Evolutionary conservation across 2,797 vertebrate species (phyloP).

Genomic region (Anisognathus igniventris): DNA sequence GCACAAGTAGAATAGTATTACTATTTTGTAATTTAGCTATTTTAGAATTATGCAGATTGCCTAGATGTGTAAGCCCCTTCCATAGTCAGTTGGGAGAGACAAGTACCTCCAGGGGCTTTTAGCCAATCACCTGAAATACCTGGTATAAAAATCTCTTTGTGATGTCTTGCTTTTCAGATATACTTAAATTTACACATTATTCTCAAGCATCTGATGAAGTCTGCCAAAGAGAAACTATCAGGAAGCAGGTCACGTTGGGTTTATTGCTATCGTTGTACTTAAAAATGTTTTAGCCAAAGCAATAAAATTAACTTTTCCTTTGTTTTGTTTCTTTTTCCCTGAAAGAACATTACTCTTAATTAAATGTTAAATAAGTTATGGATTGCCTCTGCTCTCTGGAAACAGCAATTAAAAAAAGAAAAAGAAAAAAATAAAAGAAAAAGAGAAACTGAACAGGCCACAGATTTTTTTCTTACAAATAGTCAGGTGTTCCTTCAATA

Average conservation of each 20-base stretch:
- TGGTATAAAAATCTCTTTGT: not conserved
- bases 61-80: not conserved
- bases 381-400: not conserved
- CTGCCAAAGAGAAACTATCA: not conserved
- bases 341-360: not conserved
- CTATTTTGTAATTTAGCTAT: not conserved
- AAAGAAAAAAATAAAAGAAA: rapidly evolving
- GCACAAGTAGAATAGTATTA: not conserved
- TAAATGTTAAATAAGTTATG: not conserved
- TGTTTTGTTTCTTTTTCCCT: not conserved
- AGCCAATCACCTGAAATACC: not conserved
- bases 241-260: rapidly evolving
- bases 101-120: not conserved
- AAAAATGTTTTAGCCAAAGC: not conserved
- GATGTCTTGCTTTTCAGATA: not conserved
- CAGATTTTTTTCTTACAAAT: not conserved
- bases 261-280: not conserved
- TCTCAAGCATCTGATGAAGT: not conserved
- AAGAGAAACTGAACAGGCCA: not conserved
- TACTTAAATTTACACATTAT: not conserved
- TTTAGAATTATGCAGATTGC: not conserved
- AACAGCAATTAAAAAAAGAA: rapidly evolving
- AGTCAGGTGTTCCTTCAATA: not conserved
- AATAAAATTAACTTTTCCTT: not conserved
- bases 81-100: not conserved